A percentile compares a stretch with the other conserved stretches of the same genome.
phyloP scores from a whole-genome alignment of 2,797 vertebrate genomes.

The Cichlasoma orientale region DNA sequence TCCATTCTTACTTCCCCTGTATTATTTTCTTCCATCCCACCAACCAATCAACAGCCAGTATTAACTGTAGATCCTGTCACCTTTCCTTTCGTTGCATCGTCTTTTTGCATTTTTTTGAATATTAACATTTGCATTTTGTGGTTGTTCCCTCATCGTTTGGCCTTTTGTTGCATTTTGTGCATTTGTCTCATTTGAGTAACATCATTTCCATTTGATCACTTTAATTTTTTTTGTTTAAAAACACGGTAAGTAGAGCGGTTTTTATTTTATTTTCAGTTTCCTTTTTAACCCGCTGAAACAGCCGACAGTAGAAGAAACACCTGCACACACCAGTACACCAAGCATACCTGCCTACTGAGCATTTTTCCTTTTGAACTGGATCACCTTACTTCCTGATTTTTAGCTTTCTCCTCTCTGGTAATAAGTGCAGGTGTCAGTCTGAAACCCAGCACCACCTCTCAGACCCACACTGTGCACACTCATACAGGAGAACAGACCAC shows the following conservation, averaged over 20 bases:
- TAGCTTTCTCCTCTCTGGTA: slow-evolving; percentile 43
- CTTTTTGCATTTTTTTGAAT: slow-evolving; percentile 23
- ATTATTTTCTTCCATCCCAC: slow-evolving; percentile 20
- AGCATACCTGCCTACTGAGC: not conserved
- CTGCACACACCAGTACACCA: not conserved
- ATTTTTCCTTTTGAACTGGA: slow-evolving; percentile 13
- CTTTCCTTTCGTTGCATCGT: slow-evolving; percentile 44
- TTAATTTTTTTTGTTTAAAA: not conserved
- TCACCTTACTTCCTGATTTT: slow-evolving; percentile 28
- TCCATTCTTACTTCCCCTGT: slow-evolving; percentile 40
- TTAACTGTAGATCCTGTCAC: slow-evolving; percentile 26
- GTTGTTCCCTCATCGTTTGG: slow-evolving; percentile 5
- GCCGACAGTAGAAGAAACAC: not conserved
- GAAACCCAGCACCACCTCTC: slow-evolving; percentile 47
- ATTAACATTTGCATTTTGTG: slow-evolving; percentile 60
- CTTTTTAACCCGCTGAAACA: not conserved
- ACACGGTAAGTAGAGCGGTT: slow-evolving; percentile 38
- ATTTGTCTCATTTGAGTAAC: slow-evolving; percentile 35
- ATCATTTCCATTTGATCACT: slow-evolving; percentile 10
- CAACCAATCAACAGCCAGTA: slow-evolving; percentile 4
- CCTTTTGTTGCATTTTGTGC: slow-evolving; percentile 52
- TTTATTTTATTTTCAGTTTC: not conserved
- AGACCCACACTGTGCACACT: not conserved
- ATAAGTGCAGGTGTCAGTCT: slow-evolving; percentile 45
- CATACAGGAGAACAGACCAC: slow-evolving; percentile 7